Evolutionary conservation across 2,113 vertebrate genomes (phyloP).

Genomic region (Dryoscopus gambensis): DNA sequence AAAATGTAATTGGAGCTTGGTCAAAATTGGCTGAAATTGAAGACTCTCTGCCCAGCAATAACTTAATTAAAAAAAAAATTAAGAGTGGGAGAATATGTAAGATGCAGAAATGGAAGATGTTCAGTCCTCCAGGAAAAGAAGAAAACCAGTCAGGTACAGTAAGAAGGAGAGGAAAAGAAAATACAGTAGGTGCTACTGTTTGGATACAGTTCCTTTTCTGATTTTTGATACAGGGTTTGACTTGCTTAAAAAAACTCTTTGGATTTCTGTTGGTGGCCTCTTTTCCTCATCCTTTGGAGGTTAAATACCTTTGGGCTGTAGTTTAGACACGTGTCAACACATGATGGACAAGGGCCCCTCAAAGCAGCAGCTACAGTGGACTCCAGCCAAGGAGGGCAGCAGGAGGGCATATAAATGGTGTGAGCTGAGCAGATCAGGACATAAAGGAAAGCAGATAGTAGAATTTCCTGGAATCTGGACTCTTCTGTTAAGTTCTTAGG

Average conservation of each 20-base stretch:
- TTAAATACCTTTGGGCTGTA: neutral
- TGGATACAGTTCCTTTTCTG: neutral
- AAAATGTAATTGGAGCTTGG: slow-evolving; percentile 9
- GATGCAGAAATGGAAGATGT: neutral
- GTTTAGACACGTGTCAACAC: neutral
- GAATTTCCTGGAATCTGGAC: neutral
- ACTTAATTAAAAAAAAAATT: neutral
- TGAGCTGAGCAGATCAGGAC: neutral
- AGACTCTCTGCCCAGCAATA: neutral
- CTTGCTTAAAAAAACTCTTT: neutral
- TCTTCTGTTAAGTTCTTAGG: neutral
- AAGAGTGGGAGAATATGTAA: neutral
- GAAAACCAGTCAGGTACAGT: neutral
- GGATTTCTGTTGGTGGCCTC: neutral
- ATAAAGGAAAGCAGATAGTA: neutral
- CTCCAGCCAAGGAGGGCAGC: neutral
- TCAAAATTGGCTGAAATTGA: slow-evolving; percentile 21
- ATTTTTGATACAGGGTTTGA: neutral
- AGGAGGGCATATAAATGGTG: neutral
- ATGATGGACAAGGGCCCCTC: neutral
- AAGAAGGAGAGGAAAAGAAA: neutral
- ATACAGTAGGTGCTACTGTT: neutral
- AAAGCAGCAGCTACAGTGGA: neutral
- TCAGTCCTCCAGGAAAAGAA: neutral
- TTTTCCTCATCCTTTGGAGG: neutral